phyloP scores from a whole-genome alignment of 2,797 vertebrate species.

The Taeniopygia guttata region DNA sequence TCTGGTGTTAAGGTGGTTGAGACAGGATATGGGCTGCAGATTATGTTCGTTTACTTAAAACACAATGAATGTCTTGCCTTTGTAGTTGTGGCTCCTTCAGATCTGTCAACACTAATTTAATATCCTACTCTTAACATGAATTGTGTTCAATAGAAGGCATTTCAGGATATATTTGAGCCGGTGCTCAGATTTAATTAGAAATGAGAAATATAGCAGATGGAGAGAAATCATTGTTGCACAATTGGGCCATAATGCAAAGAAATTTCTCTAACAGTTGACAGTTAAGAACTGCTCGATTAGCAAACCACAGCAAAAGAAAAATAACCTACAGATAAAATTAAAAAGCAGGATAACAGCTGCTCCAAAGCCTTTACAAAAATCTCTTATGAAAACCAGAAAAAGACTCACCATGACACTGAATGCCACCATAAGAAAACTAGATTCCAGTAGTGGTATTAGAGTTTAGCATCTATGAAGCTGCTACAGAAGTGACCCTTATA shows the following conservation, averaged over 20 bases:
- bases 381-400: not conserved
- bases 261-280: slow-evolving; percentile 29
- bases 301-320: slow-evolving; percentile 37
- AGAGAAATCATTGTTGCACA: slow-evolving; percentile 23
- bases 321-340: not conserved
- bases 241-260: slow-evolving; percentile 26
- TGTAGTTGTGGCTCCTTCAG: slow-evolving; percentile 9
- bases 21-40: not conserved
- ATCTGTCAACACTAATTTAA: slow-evolving; percentile 38
- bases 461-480: slow-evolving; percentile 6
- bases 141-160: slow-evolving; percentile 22
- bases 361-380: not conserved
- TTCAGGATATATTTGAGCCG: slow-evolving; percentile 38
- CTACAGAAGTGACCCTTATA: slow-evolving; percentile 39
- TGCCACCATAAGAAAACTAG: not conserved
- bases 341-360: slow-evolving; percentile 9
- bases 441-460: not conserved
- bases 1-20: not conserved
- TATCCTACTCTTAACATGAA: slow-evolving; percentile 15
- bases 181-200: slow-evolving; percentile 43
- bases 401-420: not conserved
- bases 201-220: slow-evolving; percentile 35
- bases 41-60: not conserved
- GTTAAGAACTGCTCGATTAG: slow-evolving; percentile 19
- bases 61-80: not conserved